A percentile compares a stretch with the other conserved stretches of the same genome.
Evolutionary conservation across 2,797 vertebrate species (phyloP).

Genomic region (Takifugu rubripes): DNA sequence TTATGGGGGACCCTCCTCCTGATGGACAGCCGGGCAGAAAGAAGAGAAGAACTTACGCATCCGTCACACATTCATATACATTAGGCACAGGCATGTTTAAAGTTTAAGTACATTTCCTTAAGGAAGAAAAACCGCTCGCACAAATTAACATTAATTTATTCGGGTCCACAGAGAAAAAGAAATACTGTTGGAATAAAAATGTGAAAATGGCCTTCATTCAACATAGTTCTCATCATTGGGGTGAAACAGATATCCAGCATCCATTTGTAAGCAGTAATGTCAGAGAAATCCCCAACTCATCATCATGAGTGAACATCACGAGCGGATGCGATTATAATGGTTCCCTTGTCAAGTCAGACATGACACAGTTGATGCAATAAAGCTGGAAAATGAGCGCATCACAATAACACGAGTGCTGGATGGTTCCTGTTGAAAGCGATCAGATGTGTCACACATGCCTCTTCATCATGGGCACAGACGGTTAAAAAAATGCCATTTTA

Average conservation of each 20-base stretch:
- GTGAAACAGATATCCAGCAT: neutral
- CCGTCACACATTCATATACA: too few relatives aligned
- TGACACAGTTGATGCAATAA: conserved; percentile 21
- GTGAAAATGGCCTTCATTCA: conserved; percentile 3
- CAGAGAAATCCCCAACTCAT: neutral
- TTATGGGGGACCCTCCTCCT: too few relatives aligned
- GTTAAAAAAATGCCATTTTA: too few relatives aligned
- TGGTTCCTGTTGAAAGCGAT: conserved; percentile 17
- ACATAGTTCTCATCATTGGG: conserved; percentile 4
- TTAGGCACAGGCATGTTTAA: too few relatives aligned
- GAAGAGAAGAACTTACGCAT: too few relatives aligned
- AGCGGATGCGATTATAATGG: conserved; percentile 15
- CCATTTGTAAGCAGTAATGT: conserved; percentile 5
- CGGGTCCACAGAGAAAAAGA: too few relatives aligned
- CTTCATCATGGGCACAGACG: too few relatives aligned
- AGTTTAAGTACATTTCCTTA: too few relatives aligned
- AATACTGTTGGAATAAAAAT: conserved; percentile 8
- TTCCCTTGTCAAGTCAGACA: conserved; percentile 6
- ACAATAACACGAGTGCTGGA: conserved; percentile 24
- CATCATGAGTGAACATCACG: conserved; percentile 23
- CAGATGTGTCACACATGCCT: too few relatives aligned
- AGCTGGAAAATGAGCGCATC: conserved; percentile 16
- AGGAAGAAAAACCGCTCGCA: too few relatives aligned
- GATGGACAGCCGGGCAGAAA: too few relatives aligned
- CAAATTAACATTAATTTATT: too few relatives aligned